Evolutionary conservation across 2,888 invertebrate species (phyloP).

Genomic region (Flabesymbios commensalis): DNA sequence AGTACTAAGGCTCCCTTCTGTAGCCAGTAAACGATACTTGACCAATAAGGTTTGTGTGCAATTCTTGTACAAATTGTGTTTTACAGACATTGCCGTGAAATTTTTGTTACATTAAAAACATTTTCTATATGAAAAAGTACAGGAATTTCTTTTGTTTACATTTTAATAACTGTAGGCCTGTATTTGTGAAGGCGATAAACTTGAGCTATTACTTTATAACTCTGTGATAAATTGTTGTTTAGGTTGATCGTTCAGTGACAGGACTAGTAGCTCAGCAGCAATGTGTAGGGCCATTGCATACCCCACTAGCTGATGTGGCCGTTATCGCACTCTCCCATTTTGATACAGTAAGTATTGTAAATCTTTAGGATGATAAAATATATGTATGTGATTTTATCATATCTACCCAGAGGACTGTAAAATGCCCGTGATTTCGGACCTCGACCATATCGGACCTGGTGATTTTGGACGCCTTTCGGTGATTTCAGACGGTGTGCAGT

Average conservation of each 20-base stretch:
- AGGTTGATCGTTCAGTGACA: slow-evolving; percentile 78
- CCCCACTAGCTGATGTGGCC: slow-evolving; percentile 92
- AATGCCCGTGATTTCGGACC: no score
- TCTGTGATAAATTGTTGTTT: not conserved
- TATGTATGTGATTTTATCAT: not conserved
- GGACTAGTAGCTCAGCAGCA: slow-evolving; percentile 97
- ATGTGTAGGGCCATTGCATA: slow-evolving; percentile 95
- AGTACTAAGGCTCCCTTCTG: slow-evolving; percentile 83
- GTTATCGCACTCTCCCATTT: slow-evolving; percentile 82
- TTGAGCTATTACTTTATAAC: no score
- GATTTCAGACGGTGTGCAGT: no score
- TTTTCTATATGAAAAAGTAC: no score
- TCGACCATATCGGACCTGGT: no score
- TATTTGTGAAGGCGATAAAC: no score
- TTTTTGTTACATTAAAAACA: no score
- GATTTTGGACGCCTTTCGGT: no score
- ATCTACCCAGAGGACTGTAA: not conserved
- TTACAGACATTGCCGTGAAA: no score
- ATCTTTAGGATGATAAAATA: not conserved
- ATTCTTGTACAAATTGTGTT: no score
- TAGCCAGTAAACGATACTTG: slow-evolving; percentile 91
- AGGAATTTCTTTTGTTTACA: no score
- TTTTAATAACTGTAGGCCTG: no score
- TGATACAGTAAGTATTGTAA: slow-evolving; percentile 68
- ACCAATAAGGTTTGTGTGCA: slow-evolving; percentile 81